Evolutionary conservation across 1,140 invertebrate genomes (phyloP).

Genomic region (Chymomyza costata): DNA sequence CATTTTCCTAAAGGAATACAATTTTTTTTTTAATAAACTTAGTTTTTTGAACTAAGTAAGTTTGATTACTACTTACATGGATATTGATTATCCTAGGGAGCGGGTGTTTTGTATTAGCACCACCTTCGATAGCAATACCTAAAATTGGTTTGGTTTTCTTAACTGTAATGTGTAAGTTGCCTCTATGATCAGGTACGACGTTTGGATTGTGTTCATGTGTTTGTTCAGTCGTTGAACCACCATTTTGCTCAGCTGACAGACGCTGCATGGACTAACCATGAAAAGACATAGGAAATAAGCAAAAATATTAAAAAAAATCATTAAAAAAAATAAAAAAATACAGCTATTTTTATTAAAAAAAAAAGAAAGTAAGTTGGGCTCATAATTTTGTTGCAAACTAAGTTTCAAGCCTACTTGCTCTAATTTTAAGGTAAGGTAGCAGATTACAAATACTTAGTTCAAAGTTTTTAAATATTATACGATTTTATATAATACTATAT

Average conservation of each 20-base stretch:
- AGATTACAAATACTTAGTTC: conserved; percentile 4
- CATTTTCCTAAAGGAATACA: conserved; percentile 84
- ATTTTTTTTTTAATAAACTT: conserved; percentile 6
- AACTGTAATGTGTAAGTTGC: conserved; percentile 89
- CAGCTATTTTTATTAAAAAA: not conserved
- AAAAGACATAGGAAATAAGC: conserved; percentile 75
- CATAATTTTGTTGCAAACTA: conserved; percentile 1
- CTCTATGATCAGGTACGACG: conserved; percentile 88
- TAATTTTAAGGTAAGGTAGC: conserved; percentile 13
- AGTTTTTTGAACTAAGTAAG: not conserved
- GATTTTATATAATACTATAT: conserved; percentile 25
- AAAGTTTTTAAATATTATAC: conserved; percentile 12
- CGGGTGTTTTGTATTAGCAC: conserved; percentile 94
- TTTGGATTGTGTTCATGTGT: conserved; percentile 80
- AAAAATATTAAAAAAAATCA: not conserved
- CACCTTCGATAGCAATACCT: conserved; percentile 97
- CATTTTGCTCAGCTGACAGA: conserved; percentile 78
- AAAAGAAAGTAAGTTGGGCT: no score
- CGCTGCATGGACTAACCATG: conserved; percentile 83
- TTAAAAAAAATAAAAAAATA: not conserved
- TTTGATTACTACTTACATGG: conserved; percentile 81
- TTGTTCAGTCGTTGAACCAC: conserved; percentile 79
- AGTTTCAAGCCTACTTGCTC: conserved; percentile 21
- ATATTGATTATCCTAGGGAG: conserved; percentile 97
- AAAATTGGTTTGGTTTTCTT: conserved; percentile 95